phyloP scores from a whole-genome alignment of 1,140 invertebrate species.

The Prorops nasuta region DNA sequence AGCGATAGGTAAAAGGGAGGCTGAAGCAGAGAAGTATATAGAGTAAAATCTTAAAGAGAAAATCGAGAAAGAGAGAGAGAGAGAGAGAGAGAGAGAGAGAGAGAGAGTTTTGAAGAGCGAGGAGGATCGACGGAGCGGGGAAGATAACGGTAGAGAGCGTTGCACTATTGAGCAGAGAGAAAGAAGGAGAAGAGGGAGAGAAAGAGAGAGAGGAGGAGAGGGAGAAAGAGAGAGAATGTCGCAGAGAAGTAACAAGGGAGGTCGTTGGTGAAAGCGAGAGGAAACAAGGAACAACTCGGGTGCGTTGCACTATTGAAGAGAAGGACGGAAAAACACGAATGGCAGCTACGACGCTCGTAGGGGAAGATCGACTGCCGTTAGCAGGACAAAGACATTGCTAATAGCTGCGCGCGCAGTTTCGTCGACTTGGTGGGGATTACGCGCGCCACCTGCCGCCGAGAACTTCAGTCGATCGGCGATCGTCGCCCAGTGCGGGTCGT shows the following conservation, averaged over 20 bases:
- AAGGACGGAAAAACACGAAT: background rate
- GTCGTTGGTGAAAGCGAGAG: background rate
- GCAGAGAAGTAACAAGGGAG: background rate
- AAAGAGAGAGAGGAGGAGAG: background rate
- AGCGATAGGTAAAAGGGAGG: no score
- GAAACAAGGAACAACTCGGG: background rate
- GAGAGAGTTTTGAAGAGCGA: no score
- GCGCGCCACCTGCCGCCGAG: slow-evolving; percentile 1
- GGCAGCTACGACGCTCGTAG: no score
- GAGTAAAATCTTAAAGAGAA: no score
- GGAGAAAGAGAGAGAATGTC: background rate
- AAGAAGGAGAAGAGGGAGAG: background rate
- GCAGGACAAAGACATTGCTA: no score
- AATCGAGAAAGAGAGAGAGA: no score
- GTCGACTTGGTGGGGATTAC: slow-evolving; percentile 6
- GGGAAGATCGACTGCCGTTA: no score
- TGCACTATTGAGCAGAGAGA: background rate
- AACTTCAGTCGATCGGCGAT: slow-evolving; percentile 24
- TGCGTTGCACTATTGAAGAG: background rate
- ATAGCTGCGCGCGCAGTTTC: no score
- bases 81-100: no score
- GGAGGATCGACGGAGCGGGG: no score
- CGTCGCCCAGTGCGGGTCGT: slow-evolving; percentile 17
- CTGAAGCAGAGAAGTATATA: no score
- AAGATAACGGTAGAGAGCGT: no score